Conservation (phyloP, 2,888 invertebrate species). For the Rhodophaea formosa region DNA sequence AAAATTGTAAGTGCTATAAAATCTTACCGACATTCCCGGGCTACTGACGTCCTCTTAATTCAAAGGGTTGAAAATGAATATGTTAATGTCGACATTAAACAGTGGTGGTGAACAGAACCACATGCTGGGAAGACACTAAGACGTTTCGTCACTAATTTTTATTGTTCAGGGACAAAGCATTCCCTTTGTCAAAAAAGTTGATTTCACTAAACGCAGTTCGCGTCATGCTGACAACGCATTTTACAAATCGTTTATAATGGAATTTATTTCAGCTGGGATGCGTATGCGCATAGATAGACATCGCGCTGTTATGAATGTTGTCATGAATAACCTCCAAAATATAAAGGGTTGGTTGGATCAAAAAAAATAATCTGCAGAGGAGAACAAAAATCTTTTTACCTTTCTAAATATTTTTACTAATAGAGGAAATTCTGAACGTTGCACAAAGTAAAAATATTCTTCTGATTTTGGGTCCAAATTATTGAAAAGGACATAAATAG, state of each 20-base stretch:
- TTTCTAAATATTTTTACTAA: no score
- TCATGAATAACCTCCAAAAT: slow-evolving; percentile 47
- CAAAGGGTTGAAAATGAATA: slow-evolving; percentile 68
- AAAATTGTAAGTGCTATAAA: slow-evolving; percentile 24
- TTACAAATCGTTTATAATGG: slow-evolving; percentile 73
- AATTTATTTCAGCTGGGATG: slow-evolving; percentile 58
- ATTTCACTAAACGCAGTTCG: slow-evolving; percentile 55
- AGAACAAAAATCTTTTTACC: slow-evolving; percentile 31
- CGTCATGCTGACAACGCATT: slow-evolving; percentile 78
- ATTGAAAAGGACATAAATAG: no score
- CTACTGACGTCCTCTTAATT: slow-evolving; percentile 44
- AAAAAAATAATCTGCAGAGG: slow-evolving; percentile 64
- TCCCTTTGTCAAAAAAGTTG: slow-evolving; percentile 49
- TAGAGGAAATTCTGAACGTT: no score
- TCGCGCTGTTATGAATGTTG: slow-evolving; percentile 66
- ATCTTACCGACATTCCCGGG: slow-evolving; percentile 38
- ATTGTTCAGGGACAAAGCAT: slow-evolving; percentile 65
- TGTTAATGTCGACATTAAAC: slow-evolving; percentile 59
- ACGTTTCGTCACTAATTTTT: slow-evolving; percentile 63
- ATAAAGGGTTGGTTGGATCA: slow-evolving; percentile 59
- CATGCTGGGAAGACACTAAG: slow-evolving; percentile 69
- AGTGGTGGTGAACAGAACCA: slow-evolving; percentile 58
- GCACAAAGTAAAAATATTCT: no score
- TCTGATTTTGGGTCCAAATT: no score
- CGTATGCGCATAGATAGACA: slow-evolving; percentile 61